Percentiles rank a stretch among this genome's conserved stretches.
Conservation (phyloP, 2,797 vertebrate species). For the Falco naumanni region DNA sequence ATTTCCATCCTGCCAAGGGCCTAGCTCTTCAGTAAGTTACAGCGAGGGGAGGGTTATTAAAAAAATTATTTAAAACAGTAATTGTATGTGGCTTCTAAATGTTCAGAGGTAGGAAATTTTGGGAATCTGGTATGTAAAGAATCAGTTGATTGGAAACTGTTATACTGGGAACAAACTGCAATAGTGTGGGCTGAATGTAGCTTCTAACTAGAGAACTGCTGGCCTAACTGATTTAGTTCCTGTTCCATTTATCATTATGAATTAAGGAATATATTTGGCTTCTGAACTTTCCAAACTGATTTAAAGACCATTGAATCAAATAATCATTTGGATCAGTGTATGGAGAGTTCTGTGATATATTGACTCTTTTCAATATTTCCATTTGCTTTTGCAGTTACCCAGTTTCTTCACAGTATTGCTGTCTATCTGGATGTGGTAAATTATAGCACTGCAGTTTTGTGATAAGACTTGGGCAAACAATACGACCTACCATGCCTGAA, state of each 20-base stretch:
- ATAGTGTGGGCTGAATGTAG: not conserved
- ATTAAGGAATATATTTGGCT: not conserved
- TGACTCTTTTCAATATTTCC: not conserved
- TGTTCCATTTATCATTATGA: not conserved
- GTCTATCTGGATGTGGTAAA: not conserved
- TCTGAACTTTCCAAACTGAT: not conserved
- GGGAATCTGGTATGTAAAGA: not conserved
- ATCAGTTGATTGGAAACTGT: not conserved
- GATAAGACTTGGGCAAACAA: not conserved
- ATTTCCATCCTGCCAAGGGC: not conserved
- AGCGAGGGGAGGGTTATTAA: not conserved
- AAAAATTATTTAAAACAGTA: not conserved
- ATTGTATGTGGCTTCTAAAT: not conserved
- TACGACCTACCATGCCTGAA: not conserved
- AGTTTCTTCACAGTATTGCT: not conserved
- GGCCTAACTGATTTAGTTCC: not conserved
- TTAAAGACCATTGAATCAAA: not conserved
- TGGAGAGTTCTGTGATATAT: not conserved
- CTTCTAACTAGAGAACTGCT: not conserved
- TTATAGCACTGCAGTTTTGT: not conserved
- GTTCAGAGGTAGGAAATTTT: not conserved
- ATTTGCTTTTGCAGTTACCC: not conserved
- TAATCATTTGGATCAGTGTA: not conserved
- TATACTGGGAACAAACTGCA: not conserved
- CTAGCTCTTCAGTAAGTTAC: not conserved